phyloP scores from a whole-genome alignment of 1,140 invertebrate genomes.

The Bombus cullumanus region DNA sequence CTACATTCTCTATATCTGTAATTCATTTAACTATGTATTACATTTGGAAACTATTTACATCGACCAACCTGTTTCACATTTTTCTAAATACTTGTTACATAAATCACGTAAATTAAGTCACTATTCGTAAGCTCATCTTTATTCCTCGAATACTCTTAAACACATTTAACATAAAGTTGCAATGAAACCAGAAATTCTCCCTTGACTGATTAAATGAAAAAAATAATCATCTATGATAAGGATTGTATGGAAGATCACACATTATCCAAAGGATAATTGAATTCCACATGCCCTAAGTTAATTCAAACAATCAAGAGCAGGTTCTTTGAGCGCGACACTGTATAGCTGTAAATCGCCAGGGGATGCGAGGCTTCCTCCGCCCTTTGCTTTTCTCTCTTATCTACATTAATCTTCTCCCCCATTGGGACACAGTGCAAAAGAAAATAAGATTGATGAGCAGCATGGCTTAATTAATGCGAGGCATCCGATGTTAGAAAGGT shows the following conservation, averaged over 20 bases:
- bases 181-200: neutral
- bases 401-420: conserved; percentile 74
- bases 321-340: neutral
- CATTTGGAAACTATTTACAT: neutral
- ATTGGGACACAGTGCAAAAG: conserved; percentile 66
- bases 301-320: conserved; percentile 7
- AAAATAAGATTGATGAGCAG: conserved; percentile 77
- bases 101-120: no score
- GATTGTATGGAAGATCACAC: neutral
- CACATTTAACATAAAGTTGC: no score
- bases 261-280: neutral
- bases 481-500: conserved; percentile 54
- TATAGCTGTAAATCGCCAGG: conserved; percentile 57
- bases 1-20: neutral
- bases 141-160: no score
- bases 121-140: no score
- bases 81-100: no score
- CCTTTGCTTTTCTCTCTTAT: conserved; percentile 58
- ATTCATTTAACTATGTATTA: neutral
- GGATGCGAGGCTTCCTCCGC: conserved; percentile 32
- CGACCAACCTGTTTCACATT: no score
- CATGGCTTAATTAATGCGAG: conserved; percentile 75
- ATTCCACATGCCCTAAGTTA: neutral
- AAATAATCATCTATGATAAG: neutral
- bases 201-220: neutral